phyloP scores from a whole-genome alignment of 2,113 vertebrate species.

The Oreotrochilus melanogaster region DNA sequence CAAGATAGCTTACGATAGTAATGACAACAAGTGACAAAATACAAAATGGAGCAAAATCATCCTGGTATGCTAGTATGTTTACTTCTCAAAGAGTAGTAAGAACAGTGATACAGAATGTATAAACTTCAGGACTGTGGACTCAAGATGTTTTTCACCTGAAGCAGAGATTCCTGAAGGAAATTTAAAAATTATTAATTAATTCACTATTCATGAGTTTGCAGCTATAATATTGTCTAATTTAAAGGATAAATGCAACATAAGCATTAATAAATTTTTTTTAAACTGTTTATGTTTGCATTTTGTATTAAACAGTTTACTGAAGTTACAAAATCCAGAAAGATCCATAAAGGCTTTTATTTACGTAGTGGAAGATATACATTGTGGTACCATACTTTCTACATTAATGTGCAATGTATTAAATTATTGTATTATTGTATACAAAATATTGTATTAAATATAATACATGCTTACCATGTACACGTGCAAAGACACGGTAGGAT shows the following conservation, averaged over 20 bases:
- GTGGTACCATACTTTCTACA: not conserved
- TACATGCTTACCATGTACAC: not conserved
- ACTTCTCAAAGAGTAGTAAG: not conserved
- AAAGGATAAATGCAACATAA: not conserved
- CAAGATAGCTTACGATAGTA: slow-evolving; percentile 14
- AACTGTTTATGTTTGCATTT: not conserved
- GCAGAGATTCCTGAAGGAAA: not conserved
- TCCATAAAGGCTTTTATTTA: not conserved
- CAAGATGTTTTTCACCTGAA: not conserved
- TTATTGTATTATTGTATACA: too few species aligned
- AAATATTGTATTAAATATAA: not conserved
- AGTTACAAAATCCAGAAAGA: not conserved
- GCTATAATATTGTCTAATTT: not conserved
- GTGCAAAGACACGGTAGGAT: not conserved
- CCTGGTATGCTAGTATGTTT: not conserved
- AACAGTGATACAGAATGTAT: not conserved
- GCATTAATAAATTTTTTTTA: not conserved
- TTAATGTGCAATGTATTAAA: not conserved
- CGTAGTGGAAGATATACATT: not conserved
- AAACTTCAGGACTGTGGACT: not conserved
- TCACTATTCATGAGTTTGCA: not conserved
- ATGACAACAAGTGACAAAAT: slow-evolving; percentile 47
- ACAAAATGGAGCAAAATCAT: not conserved
- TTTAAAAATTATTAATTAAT: not conserved
- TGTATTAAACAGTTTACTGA: not conserved